Base-by-base conservation (phyloP, 2,888 invertebrate species). In the Melipona beecheii region DNA sequence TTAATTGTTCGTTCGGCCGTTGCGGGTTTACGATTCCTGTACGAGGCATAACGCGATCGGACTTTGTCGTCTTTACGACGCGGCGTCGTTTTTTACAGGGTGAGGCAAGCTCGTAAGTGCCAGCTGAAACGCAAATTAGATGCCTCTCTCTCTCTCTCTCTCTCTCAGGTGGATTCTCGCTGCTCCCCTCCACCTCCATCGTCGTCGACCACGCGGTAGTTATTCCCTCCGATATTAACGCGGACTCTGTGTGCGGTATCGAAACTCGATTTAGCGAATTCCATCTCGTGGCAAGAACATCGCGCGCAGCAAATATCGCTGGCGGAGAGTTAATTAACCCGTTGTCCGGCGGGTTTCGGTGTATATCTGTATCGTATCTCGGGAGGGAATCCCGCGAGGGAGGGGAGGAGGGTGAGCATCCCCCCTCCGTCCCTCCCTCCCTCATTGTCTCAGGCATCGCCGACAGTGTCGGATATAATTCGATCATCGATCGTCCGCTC, bases 31-130 rank as follows among this genome's bases (percentile, higher is more conserved):
- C 87, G 90, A 90, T 91, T 86, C 86, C 75, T 78, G 86, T 82
- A 85, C 86, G 83, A 86, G 87, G 90, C 88, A 54, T 85, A 81
- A 82, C 71, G 83, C 87, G 87, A 89, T 89, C 87, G 84, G 81
- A 90, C 87, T 88, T 90, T 90, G 89, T 91, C 88, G 87, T 88
- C 81, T 91, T 90, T 90, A 90, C 89, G 87, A 83, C 81, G 75
- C 58, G 83, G 71, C 83, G 82, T 64, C 77, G 77, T 73, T 60
- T 31, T 85, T 88, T 85, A 85, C 80, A 68, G 81, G 82, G 74
- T 78, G 80, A 73, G 78, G 43, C 62, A 50, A 79, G 77, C 77
- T 78, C 79, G 81, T 88, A 85, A 87, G 82, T 75, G 74, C 24
- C 84, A 81, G 85, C 56, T 87, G 82, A 71, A 89, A 87, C 82